These are phyloP conservation scores for Meiosimyza platycephala DNA, from an alignment of 2,888 invertebrate species.

Conservation along the genomic window DNA sequence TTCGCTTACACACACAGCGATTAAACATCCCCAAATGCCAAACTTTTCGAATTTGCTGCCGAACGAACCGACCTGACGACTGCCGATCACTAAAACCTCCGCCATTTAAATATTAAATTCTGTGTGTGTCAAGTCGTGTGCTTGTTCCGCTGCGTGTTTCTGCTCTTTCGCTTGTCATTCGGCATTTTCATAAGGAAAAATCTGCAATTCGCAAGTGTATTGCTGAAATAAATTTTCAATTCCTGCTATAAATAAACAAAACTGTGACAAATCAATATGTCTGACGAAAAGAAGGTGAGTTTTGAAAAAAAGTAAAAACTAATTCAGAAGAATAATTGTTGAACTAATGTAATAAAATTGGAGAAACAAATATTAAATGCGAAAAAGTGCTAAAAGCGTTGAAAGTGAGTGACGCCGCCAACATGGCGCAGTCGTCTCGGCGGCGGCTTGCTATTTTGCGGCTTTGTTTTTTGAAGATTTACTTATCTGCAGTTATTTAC, in stretches of 20 bases:
- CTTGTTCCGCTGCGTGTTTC: constrained; percentile 33
- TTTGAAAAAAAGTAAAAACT: not conserved
- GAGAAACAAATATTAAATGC: constrained; percentile 29
- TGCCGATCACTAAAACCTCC: constrained; percentile 37
- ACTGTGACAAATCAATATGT: constrained; percentile 50
- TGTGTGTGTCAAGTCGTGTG: constrained; percentile 45
- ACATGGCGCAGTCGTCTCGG: constrained; percentile 52
- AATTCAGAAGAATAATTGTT: not conserved
- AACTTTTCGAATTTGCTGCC: constrained; percentile 6
- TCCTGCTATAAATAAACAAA: constrained; percentile 41
- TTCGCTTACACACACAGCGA: constrained; percentile 39
- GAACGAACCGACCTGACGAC: constrained; percentile 12
- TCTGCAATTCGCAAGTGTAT: constrained; percentile 27
- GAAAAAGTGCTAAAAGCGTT: constrained; percentile 23
- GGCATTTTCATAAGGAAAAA: constrained; percentile 43
- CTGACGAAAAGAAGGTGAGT: constrained; percentile 61
- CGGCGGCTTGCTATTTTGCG: constrained; percentile 35
- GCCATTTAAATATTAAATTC: constrained; percentile 49
- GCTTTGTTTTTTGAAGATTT: constrained; percentile 35
- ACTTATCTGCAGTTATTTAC: no score
- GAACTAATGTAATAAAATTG: not conserved
- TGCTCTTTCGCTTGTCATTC: constrained; percentile 40
- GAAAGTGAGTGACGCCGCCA: constrained; percentile 54
- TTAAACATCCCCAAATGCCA: constrained; percentile 30
- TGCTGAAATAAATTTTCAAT: constrained; percentile 25